Percentiles rank a stretch among this genome's conserved stretches.
These are phyloP conservation scores for Thyatira batis DNA, from an alignment of 2,888 invertebrate genomes.

Conservation along the genomic window DNA sequence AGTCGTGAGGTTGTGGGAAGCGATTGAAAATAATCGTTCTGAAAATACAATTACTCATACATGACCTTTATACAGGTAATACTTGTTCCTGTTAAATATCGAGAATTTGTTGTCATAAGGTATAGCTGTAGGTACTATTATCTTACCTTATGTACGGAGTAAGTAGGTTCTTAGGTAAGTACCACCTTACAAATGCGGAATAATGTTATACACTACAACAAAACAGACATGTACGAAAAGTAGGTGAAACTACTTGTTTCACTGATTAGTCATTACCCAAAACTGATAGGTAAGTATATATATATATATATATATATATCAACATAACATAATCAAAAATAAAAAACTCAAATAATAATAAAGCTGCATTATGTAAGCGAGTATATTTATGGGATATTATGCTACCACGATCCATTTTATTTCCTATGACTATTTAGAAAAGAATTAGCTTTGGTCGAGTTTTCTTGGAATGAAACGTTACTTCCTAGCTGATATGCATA, in stretches of 20 bases:
- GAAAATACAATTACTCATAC: not conserved
- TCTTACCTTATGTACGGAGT: not conserved
- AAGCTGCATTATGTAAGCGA: too few relatives aligned
- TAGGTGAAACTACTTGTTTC: too few relatives aligned
- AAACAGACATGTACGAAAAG: too few relatives aligned
- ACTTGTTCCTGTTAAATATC: not conserved
- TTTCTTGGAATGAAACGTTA: constrained; percentile 22
- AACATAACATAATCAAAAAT: too few relatives aligned
- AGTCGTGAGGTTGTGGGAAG: not conserved
- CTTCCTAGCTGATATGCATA: constrained; percentile 21
- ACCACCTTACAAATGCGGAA: too few relatives aligned
- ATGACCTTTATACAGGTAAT: not conserved
- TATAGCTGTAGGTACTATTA: not conserved
- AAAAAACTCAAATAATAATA: too few relatives aligned
- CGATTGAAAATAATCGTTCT: not conserved
- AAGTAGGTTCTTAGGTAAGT: too few relatives aligned
- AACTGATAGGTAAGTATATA: too few relatives aligned
- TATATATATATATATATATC: too few relatives aligned
- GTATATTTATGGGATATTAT: too few relatives aligned
- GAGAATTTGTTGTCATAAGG: not conserved
- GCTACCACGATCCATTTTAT: not conserved
- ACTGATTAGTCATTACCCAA: too few relatives aligned
- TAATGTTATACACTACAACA: too few relatives aligned
- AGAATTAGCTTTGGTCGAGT: constrained; percentile 2
- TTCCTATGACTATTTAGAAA: not conserved